Conservation (phyloP, 2,888 invertebrate species). For the Caenorhabditis macrosperma region DNA sequence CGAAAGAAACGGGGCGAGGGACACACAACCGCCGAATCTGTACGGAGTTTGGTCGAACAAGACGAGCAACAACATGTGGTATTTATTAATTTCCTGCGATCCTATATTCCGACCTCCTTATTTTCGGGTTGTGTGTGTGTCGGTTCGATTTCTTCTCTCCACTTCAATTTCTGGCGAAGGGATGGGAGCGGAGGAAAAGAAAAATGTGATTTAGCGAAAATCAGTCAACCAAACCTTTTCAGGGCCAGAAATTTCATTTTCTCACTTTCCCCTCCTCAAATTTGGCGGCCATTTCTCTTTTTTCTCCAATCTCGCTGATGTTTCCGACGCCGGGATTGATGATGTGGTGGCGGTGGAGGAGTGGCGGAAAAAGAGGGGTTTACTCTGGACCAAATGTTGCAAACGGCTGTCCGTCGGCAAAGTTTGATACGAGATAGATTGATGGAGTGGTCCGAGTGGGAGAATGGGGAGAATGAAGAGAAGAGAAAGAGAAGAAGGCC, state of each 20-base stretch:
- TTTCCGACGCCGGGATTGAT: slow-evolving; percentile 1
- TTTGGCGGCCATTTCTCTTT: slow-evolving; percentile 26
- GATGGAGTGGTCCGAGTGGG: slow-evolving; percentile 16
- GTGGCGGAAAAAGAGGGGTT: neutral
- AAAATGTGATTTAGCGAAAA: slow-evolving; percentile 34
- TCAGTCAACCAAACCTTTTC: slow-evolving; percentile 34
- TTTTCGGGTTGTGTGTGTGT: neutral
- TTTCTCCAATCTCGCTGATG: neutral
- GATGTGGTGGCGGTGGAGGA: slow-evolving; percentile 1
- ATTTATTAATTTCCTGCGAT: slow-evolving; percentile 19
- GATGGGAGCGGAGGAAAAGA: neutral
- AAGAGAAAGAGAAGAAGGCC: neutral
- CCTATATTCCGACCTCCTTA: neutral
- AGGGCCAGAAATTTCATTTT: slow-evolving; percentile 37
- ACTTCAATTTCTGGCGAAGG: too few relatives aligned
- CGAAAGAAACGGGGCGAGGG: slow-evolving; percentile 22
- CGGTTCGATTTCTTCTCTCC: neutral
- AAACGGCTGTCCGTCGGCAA: slow-evolving; percentile 14
- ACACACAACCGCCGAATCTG: slow-evolving; percentile 1
- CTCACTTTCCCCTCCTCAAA: slow-evolving; percentile 29
- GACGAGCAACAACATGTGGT: slow-evolving; percentile 20
- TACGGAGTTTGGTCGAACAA: slow-evolving; percentile 31
- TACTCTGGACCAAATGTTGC: slow-evolving; percentile 27
- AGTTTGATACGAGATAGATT: slow-evolving; percentile 18
- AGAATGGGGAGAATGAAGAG: neutral